Percentiles rank a stretch among this genome's conserved stretches.
Evolutionary conservation across 2,888 invertebrate species (phyloP).

Genomic region (Volucella inanis): DNA sequence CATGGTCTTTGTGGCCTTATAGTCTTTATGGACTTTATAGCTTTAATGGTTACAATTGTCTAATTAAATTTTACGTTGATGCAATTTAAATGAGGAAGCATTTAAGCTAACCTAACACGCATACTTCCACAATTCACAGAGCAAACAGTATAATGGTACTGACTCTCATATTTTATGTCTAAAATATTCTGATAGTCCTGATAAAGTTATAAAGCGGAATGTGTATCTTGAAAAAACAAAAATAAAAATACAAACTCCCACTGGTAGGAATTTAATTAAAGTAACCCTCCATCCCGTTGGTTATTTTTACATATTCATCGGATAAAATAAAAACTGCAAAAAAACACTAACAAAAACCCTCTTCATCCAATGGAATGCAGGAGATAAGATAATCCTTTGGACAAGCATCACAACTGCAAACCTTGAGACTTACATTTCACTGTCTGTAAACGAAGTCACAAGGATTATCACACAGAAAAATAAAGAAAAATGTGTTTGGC

Average conservation of each 20-base stretch:
- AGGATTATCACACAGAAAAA: background rate
- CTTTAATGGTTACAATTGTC: background rate
- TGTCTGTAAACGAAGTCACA: background rate
- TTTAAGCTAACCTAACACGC: conserved; percentile 20
- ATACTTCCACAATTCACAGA: background rate
- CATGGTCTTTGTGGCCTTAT: background rate
- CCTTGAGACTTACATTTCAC: conserved; percentile 10
- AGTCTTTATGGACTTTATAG: background rate
- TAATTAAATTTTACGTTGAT: conserved; percentile 58
- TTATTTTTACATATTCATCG: conserved; percentile 43
- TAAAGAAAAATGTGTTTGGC: conserved; percentile 5
- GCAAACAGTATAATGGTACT: background rate
- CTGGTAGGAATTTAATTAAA: conserved; percentile 54
- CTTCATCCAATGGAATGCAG: too few species aligned
- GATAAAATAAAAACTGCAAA: background rate
- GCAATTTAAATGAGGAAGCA: conserved; percentile 55
- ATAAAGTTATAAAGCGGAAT: background rate
- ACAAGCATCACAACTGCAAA: conserved; percentile 22
- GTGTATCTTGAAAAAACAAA: background rate
- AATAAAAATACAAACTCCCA: background rate
- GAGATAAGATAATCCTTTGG: too few species aligned
- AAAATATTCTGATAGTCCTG: conserved; percentile 26
- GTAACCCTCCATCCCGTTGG: conserved; percentile 25
- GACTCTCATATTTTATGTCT: conserved; percentile 20
- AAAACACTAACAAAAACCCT: background rate